These are phyloP conservation scores for Aphidius colemani DNA, from an alignment of 2,888 invertebrate species.

Conservation along the genomic window DNA sequence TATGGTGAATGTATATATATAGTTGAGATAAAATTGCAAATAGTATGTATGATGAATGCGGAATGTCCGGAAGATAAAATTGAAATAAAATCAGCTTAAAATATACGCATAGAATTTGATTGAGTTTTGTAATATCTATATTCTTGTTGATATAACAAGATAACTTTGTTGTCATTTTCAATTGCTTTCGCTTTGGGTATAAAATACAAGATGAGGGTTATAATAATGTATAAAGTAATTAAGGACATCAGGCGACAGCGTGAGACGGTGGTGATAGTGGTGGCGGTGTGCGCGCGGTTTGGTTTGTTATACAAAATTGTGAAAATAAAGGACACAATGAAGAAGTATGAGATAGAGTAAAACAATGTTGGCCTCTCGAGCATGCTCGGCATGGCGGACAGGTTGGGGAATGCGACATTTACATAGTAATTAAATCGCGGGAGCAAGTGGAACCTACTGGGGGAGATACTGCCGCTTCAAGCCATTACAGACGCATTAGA, in stretches of 20 bases:
- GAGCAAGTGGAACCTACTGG: slow-evolving; percentile 56
- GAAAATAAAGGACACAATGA: slow-evolving; percentile 24
- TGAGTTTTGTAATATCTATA: slow-evolving; percentile 27
- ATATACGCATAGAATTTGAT: not conserved
- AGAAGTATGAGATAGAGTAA: slow-evolving; percentile 31
- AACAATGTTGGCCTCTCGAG: slow-evolving; percentile 22
- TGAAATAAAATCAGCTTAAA: no score
- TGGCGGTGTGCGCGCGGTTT: slow-evolving; percentile 10
- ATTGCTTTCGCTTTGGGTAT: no score
- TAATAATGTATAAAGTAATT: slow-evolving; percentile 61
- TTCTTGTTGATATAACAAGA: slow-evolving; percentile 42
- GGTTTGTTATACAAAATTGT: slow-evolving; percentile 11
- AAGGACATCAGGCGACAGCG: slow-evolving; percentile 60
- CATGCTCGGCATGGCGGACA: slow-evolving; percentile 47
- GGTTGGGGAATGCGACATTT: slow-evolving; percentile 60
- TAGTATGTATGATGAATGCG: no score
- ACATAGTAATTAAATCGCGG: slow-evolving; percentile 61
- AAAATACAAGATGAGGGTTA: slow-evolving; percentile 39
- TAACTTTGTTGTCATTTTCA: slow-evolving; percentile 27
- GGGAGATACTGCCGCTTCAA: slow-evolving; percentile 57
- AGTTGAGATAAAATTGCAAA: no score
- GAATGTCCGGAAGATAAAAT: no score
- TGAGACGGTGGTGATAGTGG: slow-evolving; percentile 32
- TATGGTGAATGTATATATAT: no score
- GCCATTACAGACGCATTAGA: slow-evolving; percentile 61